phyloP scores from a whole-genome alignment of 1,140 invertebrate species.

The Macrotrachela quadricornifera region DNA sequence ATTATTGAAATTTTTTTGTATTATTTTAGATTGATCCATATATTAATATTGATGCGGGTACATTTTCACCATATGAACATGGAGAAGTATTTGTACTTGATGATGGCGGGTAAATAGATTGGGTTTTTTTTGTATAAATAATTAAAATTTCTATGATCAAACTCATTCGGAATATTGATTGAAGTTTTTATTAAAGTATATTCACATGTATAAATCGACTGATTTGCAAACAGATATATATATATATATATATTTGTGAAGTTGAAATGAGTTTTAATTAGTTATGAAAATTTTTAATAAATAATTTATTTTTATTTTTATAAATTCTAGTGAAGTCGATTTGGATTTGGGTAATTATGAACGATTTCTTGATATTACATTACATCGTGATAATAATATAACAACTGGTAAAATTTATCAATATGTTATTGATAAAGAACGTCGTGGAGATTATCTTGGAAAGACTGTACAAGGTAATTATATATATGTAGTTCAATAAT shows the following conservation, averaged over 20 bases:
- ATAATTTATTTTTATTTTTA: too few species aligned
- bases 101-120: constrained; percentile 51
- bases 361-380: constrained; percentile 76
- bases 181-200: too few species aligned
- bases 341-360: constrained; percentile 98
- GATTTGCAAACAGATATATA: too few species aligned
- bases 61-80: constrained; percentile 94
- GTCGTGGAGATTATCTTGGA: constrained; percentile 79
- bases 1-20: too few species aligned
- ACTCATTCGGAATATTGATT: too few species aligned
- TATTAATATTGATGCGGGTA: constrained; percentile 93
- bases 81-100: constrained; percentile 96
- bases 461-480: constrained; percentile 74
- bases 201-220: too few species aligned
- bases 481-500: neutral
- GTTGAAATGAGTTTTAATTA: too few species aligned
- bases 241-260: too few species aligned
- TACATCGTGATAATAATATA: constrained; percentile 90
- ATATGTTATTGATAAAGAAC: constrained; percentile 72
- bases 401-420: constrained; percentile 99
- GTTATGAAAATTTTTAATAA: too few species aligned
- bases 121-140: too few species aligned
- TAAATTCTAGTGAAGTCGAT: constrained; percentile 59
- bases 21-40: constrained; percentile 65
- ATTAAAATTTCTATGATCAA: too few species aligned